Conservation (phyloP, 2,797 vertebrate species). For the Coilia nasus region DNA sequence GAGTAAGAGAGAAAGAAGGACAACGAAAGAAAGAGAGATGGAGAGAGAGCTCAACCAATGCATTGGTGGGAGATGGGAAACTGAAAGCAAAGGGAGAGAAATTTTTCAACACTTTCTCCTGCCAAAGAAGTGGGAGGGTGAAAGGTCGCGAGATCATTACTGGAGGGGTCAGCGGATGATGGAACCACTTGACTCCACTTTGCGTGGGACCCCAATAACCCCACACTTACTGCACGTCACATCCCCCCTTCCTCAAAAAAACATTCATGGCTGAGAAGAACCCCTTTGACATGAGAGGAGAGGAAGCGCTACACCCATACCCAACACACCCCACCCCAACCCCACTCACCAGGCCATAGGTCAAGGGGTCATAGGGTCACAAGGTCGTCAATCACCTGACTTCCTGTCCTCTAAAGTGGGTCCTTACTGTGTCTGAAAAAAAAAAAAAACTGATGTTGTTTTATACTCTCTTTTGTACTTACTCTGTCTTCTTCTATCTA, state of each 20-base stretch:
- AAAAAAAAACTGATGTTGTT: background rate
- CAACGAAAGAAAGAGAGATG: too few relatives aligned
- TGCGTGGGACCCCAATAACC: background rate
- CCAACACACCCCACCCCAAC: slow-evolving; percentile 14
- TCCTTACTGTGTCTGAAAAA: slow-evolving; percentile 16
- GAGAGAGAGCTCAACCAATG: background rate
- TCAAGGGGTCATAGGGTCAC: slow-evolving; percentile 35
- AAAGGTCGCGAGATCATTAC: slow-evolving; percentile 1
- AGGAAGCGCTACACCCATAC: background rate
- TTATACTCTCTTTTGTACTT: background rate
- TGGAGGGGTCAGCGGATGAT: background rate
- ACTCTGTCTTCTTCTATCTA: background rate
- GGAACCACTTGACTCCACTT: slow-evolving; percentile 17
- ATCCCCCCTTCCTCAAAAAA: background rate
- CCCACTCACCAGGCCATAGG: slow-evolving; percentile 26
- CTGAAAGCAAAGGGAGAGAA: background rate
- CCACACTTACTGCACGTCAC: background rate
- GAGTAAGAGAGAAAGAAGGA: too few relatives aligned
- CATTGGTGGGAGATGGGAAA: background rate
- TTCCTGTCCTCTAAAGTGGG: background rate
- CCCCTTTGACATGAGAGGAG: slow-evolving; percentile 15
- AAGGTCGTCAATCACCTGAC: slow-evolving; percentile 36
- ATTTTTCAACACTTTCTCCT: background rate
- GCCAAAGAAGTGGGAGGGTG: background rate
- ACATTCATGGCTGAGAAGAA: background rate